phyloP scores from a whole-genome alignment of 2,113 vertebrate genomes.

The Ctenodactylus gundi region DNA sequence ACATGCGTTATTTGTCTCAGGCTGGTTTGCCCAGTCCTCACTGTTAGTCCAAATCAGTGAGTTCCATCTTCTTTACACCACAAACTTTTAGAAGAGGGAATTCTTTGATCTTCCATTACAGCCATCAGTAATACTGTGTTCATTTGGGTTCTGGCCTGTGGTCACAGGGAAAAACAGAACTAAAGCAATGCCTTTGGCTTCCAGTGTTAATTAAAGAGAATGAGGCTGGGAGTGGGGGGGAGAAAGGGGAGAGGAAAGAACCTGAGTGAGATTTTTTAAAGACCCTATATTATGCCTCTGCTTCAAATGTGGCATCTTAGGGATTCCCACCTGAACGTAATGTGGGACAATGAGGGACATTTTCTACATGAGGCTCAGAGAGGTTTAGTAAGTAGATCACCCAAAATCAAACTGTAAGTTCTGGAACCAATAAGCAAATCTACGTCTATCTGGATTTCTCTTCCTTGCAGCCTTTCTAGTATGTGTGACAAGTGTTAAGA shows the following conservation, averaged over 20 bases:
- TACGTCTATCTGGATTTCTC: neutral
- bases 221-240: too few species aligned
- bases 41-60: conserved; percentile 29
- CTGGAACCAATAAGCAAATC: neutral
- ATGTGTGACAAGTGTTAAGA: neutral
- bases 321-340: neutral
- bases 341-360: too few species aligned
- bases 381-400: neutral
- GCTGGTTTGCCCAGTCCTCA: conserved; percentile 29
- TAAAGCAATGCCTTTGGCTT: neutral
- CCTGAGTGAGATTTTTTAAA: neutral
- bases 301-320: neutral
- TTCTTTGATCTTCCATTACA: neutral
- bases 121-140: neutral
- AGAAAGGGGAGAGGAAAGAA: neutral
- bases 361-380: neutral
- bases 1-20: conserved; percentile 9
- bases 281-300: neutral
- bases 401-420: neutral
- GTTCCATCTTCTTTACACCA: neutral
- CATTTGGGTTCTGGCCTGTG: neutral
- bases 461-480: neutral
- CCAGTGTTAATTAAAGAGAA: neutral
- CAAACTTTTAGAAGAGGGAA: neutral
- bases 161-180: neutral